Conservation (phyloP, 2,113 vertebrate genomes). For the Sander vitreus region DNA sequence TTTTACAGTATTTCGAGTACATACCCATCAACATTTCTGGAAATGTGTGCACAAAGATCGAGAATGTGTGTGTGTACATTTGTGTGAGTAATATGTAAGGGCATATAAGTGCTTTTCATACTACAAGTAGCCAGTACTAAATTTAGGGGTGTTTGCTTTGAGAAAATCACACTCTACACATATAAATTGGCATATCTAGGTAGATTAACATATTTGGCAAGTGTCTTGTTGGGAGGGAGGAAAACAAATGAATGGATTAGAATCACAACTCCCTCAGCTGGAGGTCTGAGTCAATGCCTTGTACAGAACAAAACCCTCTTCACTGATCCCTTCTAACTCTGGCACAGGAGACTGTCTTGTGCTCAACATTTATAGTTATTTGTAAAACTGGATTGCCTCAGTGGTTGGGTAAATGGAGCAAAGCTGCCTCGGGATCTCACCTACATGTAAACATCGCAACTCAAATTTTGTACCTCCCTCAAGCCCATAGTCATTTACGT, state of each 20-base stretch:
- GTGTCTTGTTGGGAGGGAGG: constrained; percentile 21
- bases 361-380: constrained; percentile 52
- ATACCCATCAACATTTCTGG: not conserved
- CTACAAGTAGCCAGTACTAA: constrained; percentile 9
- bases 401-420: constrained; percentile 43
- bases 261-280: constrained; percentile 66
- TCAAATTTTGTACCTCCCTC: constrained; percentile 25
- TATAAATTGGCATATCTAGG: constrained; percentile 37
- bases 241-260: constrained; percentile 68
- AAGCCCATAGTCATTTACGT: constrained; percentile 34
- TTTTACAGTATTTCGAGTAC: too few species aligned
- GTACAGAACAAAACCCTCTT: constrained; percentile 52
- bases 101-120: not conserved
- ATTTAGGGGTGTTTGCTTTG: not conserved
- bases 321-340: constrained; percentile 46
- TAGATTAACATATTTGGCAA: constrained; percentile 63
- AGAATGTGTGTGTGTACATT: not conserved
- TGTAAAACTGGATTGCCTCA: constrained; percentile 55
- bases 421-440: constrained; percentile 55
- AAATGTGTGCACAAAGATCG: not conserved
- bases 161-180: constrained; percentile 1
- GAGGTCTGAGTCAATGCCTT: constrained; percentile 60
- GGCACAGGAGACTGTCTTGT: constrained; percentile 44
- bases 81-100: not conserved
- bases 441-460: constrained; percentile 39